A percentile compares a stretch with the other conserved stretches of the same genome.
Conservation (phyloP, 2,113 vertebrate genomes). For the Actenoides lindsayi region DNA sequence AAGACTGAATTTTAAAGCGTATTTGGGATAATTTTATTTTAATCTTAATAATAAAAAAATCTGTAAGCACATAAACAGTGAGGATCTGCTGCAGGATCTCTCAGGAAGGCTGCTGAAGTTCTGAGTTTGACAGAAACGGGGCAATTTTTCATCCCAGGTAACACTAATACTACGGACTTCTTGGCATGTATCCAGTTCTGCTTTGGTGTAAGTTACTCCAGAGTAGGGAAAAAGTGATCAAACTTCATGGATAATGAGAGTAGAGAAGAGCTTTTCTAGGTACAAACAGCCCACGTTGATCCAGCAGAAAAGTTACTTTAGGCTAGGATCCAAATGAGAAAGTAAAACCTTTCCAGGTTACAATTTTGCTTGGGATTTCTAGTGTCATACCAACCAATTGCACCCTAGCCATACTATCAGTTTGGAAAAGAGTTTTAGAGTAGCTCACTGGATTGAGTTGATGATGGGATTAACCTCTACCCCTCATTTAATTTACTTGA, state of each 20-base stretch:
- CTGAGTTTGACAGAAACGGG: neutral
- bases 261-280: neutral
- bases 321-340: neutral
- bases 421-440: neutral
- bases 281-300: neutral
- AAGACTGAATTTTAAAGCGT: neutral
- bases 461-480: neutral
- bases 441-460: neutral
- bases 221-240: neutral
- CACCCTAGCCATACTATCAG: neutral
- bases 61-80: neutral
- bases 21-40: neutral
- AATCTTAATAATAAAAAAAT: neutral
- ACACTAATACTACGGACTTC: neutral
- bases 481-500: neutral
- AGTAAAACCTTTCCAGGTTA: neutral
- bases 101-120: neutral
- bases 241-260: neutral
- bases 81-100: neutral
- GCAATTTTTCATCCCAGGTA: neutral
- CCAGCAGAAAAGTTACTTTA: neutral
- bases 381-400: neutral
- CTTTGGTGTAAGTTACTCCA: neutral
- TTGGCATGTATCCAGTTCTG: neutral
- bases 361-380: neutral